Evolutionary conservation across 2,888 invertebrate genomes (phyloP).

Genomic region (Oasisia sp.): DNA sequence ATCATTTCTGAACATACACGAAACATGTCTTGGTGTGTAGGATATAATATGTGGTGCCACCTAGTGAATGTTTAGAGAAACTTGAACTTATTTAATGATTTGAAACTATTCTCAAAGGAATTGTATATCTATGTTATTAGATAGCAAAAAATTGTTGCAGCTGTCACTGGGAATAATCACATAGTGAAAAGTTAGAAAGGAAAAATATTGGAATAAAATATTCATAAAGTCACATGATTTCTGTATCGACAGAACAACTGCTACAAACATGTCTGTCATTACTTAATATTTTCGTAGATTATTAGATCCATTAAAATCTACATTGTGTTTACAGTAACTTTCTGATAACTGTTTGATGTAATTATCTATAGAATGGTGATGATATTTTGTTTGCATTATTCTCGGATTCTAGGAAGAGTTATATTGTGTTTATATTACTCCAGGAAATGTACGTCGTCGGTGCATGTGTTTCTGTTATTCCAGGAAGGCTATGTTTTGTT

Average conservation of each 20-base stretch:
- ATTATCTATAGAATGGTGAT: too few species aligned
- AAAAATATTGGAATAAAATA: too few species aligned
- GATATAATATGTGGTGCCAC: not conserved
- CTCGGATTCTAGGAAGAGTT: conserved; percentile 47
- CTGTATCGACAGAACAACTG: too few species aligned
- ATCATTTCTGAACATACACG: too few species aligned
- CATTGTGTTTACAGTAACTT: too few species aligned
- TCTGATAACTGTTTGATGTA: too few species aligned
- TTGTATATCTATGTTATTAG: not conserved
- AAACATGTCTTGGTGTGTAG: not conserved
- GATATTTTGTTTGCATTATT: conserved; percentile 34
- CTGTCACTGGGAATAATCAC: too few species aligned
- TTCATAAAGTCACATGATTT: too few species aligned
- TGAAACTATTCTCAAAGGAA: not conserved
- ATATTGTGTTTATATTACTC: conserved; percentile 34
- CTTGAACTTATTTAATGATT: not conserved
- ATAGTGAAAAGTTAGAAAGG: too few species aligned
- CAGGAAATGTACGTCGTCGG: conserved; percentile 30
- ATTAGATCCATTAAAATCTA: too few species aligned
- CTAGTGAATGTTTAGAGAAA: not conserved
- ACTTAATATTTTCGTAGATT: too few species aligned
- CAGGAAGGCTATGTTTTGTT: conserved; percentile 49
- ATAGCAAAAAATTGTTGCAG: not conserved
- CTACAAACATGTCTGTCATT: too few species aligned
- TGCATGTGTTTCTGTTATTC: conserved; percentile 35